Evolutionary conservation across 2,113 vertebrate species (phyloP).

Genomic region (Mellivora capensis): DNA sequence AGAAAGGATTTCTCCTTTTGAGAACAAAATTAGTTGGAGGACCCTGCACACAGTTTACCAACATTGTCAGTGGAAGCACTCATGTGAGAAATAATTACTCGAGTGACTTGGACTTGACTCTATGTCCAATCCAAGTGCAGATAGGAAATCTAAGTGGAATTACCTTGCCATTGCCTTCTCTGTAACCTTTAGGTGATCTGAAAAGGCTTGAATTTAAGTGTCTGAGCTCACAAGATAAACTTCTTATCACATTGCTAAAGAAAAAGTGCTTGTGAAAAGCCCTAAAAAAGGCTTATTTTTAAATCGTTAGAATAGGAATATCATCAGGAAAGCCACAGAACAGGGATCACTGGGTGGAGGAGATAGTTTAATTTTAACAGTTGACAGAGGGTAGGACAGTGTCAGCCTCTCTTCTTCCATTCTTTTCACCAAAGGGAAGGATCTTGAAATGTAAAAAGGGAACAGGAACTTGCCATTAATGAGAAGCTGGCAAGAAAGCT

Average conservation of each 20-base stretch:
- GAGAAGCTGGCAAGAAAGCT: background rate
- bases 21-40: background rate
- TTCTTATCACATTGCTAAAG: conserved; percentile 23
- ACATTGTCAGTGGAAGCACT: background rate
- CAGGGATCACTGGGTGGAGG: background rate
- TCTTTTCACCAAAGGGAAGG: background rate
- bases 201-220: conserved; percentile 14
- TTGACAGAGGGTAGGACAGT: background rate
- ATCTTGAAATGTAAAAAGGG: background rate
- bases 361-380: background rate
- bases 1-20: background rate
- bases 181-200: conserved; percentile 31
- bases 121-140: conserved; percentile 31
- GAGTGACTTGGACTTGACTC: conserved; percentile 9
- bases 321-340: background rate
- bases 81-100: background rate
- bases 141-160: conserved; percentile 40
- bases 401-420: background rate
- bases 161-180: background rate
- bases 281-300: background rate
- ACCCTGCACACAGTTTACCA: background rate
- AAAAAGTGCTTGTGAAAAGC: background rate
- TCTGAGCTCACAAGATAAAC: conserved; percentile 43
- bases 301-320: conserved; percentile 25
- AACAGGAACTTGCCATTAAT: background rate